These are phyloP conservation scores for Drosophila carrolli DNA, from an alignment of 1,140 invertebrate genomes.

Conservation along the genomic window DNA sequence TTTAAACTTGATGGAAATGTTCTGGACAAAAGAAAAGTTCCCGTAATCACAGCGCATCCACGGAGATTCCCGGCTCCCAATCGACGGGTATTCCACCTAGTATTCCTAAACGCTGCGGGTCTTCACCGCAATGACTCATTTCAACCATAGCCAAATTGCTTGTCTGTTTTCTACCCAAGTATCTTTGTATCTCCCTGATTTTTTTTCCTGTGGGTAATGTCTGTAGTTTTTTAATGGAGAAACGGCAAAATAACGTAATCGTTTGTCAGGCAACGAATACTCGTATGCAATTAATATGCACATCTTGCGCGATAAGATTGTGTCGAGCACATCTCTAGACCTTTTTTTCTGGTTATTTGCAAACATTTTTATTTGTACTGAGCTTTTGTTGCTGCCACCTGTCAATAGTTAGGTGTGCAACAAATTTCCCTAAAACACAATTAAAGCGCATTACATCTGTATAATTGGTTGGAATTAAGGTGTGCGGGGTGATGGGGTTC, in stretches of 20 bases:
- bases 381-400: conserved; percentile 9
- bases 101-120: conserved; percentile 1
- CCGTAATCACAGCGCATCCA: not conserved
- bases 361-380: conserved; percentile 12
- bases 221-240: not conserved
- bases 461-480: conserved; percentile 43
- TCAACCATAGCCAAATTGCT: conserved; percentile 6
- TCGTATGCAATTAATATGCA: conserved; percentile 43
- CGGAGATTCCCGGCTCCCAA: conserved; percentile 3
- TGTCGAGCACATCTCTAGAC: not conserved
- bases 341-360: not conserved
- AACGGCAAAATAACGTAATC: conserved; percentile 25
- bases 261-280: conserved; percentile 20
- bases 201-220: conserved; percentile 6
- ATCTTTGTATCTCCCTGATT: conserved; percentile 25
- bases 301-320: conserved; percentile 47
- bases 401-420: conserved; percentile 3
- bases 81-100: not conserved
- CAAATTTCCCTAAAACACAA: conserved; percentile 45
- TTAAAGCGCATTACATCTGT: conserved; percentile 56
- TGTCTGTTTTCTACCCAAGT: conserved; percentile 17
- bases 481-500: not conserved
- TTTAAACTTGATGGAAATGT: too few relatives aligned
- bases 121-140: conserved; percentile 12
- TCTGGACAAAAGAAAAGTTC: not conserved